phyloP scores from a whole-genome alignment of 2,113 vertebrate genomes.

The Syrrhaptes paradoxus region DNA sequence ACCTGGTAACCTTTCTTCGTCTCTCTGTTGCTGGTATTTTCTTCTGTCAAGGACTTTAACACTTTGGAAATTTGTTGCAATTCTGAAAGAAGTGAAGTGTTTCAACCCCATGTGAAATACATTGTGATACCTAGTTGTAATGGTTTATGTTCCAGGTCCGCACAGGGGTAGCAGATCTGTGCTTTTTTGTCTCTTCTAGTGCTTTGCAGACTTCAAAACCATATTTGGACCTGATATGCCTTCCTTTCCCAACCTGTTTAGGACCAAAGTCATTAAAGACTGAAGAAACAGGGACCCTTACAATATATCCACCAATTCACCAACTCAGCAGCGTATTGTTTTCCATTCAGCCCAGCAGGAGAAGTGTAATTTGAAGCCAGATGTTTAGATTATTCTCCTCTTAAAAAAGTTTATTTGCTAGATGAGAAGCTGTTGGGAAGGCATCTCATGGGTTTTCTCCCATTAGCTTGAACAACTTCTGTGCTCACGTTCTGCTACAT shows the following conservation, averaged over 20 bases:
- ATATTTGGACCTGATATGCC: background rate
- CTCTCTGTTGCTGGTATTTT: background rate
- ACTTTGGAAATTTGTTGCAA: background rate
- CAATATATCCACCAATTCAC: background rate
- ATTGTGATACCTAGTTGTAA: background rate
- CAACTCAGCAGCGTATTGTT: background rate
- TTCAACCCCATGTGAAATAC: background rate
- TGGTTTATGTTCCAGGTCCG: background rate
- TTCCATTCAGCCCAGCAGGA: background rate
- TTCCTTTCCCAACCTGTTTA: background rate
- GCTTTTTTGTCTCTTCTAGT: background rate
- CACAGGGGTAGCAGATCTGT: background rate
- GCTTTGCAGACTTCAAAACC: background rate
- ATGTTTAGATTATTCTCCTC: background rate
- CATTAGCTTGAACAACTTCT: background rate
- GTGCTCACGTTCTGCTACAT: background rate
- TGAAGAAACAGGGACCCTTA: background rate
- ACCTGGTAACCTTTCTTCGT: background rate
- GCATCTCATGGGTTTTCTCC: background rate
- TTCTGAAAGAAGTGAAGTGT: background rate
- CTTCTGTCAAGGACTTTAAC: background rate
- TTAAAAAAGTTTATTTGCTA: background rate
- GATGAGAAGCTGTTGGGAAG: background rate
- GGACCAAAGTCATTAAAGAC: background rate
- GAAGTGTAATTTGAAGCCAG: background rate